Evolutionary conservation across 1,140 invertebrate genomes (phyloP).

Genomic region (Thaumatotibia leucotreta): DNA sequence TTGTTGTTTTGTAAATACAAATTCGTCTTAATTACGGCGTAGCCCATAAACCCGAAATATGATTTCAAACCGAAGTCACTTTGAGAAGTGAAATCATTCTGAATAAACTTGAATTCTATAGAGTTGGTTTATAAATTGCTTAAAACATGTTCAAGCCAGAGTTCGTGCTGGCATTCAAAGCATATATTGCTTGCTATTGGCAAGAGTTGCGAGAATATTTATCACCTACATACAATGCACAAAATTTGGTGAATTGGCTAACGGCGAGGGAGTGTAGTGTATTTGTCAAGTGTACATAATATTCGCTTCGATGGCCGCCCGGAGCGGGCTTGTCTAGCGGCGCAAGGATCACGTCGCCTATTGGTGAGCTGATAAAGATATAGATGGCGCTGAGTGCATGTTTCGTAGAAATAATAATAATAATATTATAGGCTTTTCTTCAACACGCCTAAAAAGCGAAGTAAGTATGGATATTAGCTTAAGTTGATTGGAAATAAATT

Average conservation of each 20-base stretch:
- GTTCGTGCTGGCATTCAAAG: slow-evolving; percentile 20
- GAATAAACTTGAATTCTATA: background rate
- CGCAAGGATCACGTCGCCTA: slow-evolving; percentile 35
- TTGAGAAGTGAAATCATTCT: background rate
- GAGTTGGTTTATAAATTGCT: background rate
- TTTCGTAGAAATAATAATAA: too few species aligned
- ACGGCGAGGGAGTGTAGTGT: slow-evolving; percentile 31
- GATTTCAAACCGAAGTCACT: background rate
- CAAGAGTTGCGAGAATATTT: slow-evolving; percentile 37
- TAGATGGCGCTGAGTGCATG: background rate
- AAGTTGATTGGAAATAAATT: too few species aligned
- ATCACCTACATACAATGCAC: slow-evolving; percentile 40
- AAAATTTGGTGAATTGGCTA: slow-evolving; percentile 46
- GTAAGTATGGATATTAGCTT: too few species aligned
- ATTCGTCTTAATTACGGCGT: background rate
- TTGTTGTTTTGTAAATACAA: slow-evolving; percentile 6
- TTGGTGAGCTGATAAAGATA: slow-evolving; percentile 14
- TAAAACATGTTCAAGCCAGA: background rate
- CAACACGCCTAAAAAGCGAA: background rate
- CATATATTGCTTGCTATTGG: slow-evolving; percentile 42
- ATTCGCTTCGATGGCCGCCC: slow-evolving; percentile 41
- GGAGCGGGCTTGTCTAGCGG: slow-evolving; percentile 36
- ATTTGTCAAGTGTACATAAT: slow-evolving; percentile 57
- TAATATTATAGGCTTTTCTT: background rate
- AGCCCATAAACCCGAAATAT: background rate